Evolutionary conservation across 2,113 vertebrate genomes (phyloP).

Genomic region (Candoia aspera): DNA sequence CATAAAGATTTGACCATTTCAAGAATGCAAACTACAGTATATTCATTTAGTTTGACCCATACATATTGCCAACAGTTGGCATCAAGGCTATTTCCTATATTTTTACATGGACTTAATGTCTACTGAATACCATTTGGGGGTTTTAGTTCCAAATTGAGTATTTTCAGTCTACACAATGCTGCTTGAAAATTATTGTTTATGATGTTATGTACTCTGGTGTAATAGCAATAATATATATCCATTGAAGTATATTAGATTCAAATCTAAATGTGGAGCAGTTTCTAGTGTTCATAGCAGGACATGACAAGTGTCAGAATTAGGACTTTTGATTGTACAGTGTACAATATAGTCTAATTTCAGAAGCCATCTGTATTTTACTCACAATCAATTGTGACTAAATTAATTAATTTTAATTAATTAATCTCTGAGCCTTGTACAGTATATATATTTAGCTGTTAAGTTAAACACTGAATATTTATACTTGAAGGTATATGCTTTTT

Average conservation of each 20-base stretch:
- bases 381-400: too few relatives aligned
- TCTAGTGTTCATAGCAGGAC: too few relatives aligned
- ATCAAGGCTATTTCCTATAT: not conserved
- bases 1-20: constrained; percentile 47
- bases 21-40: constrained; percentile 26
- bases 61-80: not conserved
- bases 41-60: constrained; percentile 27
- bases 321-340: too few relatives aligned
- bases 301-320: too few relatives aligned
- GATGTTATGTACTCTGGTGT: not conserved
- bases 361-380: not conserved
- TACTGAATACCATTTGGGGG: constrained; percentile 2
- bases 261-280: too few relatives aligned
- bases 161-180: too few relatives aligned
- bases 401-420: too few relatives aligned
- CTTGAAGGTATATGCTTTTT: too few relatives aligned
- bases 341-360: not conserved
- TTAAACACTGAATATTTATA: not conserved
- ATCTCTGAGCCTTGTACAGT: not conserved
- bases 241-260: too few relatives aligned
- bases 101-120: not conserved
- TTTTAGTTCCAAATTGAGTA: too few relatives aligned
- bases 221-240: too few relatives aligned
- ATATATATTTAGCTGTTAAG: not conserved
- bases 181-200: not conserved